Evolutionary conservation across 2,797 vertebrate species (phyloP).

Genomic region (Molossus molossus): DNA sequence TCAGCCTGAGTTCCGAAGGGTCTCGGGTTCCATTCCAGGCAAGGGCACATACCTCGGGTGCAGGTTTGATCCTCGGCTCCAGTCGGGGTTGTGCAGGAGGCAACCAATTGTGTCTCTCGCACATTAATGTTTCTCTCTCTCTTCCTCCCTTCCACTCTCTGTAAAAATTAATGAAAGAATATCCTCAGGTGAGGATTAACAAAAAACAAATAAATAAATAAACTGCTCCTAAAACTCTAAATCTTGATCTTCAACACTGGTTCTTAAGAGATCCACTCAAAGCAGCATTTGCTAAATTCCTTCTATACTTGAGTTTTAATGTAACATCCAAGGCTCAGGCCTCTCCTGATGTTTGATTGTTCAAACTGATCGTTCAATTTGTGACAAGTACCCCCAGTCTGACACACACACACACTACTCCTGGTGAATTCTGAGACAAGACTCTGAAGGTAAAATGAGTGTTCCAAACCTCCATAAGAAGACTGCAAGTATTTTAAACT

Average conservation of each 20-base stretch:
- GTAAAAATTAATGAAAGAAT: too few species aligned
- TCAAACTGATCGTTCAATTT: neutral
- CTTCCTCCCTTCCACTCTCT: too few species aligned
- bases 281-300: neutral
- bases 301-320: neutral
- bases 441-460: neutral
- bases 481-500: constrained; percentile 34
- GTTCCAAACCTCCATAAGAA: neutral
- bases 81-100: too few species aligned
- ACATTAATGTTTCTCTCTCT: too few species aligned
- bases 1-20: too few species aligned
- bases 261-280: neutral
- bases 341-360: neutral
- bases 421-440: neutral
- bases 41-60: too few species aligned
- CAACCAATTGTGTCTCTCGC: too few species aligned
- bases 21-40: too few species aligned
- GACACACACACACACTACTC: neutral
- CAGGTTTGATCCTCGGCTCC: too few species aligned
- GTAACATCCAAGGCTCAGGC: neutral
- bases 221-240: constrained; percentile 40
- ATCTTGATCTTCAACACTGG: constrained; percentile 8
- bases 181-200: too few species aligned
- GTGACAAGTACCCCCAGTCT: neutral
- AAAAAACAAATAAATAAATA: neutral